These are phyloP conservation scores for Meiosimyza decipiens DNA, from an alignment of 2,888 invertebrate genomes.

Conservation along the genomic window DNA sequence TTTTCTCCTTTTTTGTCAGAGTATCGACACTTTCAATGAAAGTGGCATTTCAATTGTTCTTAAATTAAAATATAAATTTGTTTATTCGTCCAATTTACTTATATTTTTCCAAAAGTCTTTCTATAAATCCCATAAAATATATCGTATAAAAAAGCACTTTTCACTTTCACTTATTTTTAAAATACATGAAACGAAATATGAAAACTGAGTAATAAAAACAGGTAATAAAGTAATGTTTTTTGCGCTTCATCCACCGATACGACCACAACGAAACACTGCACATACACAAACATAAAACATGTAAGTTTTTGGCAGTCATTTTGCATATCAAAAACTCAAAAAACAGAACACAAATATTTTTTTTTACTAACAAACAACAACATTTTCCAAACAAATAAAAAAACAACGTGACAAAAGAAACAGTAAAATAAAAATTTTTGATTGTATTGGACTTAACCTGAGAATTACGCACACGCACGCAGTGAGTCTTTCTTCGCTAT, in stretches of 20 bases:
- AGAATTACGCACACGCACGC: slow-evolving; percentile 68
- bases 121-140: too few species aligned
- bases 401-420: slow-evolving; percentile 10
- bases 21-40: too few species aligned
- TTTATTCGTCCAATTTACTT: too few species aligned
- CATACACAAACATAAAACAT: background rate
- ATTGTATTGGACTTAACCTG: slow-evolving; percentile 65
- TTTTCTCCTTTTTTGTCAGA: too few species aligned
- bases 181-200: too few species aligned
- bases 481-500: slow-evolving; percentile 62
- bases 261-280: background rate
- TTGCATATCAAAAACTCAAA: background rate
- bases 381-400: background rate
- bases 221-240: background rate
- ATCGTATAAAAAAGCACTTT: too few species aligned
- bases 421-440: slow-evolving; percentile 44
- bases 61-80: too few species aligned
- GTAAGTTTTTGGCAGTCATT: background rate
- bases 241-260: background rate
- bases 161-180: too few species aligned
- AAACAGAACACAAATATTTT: background rate
- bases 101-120: too few species aligned
- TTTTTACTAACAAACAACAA: background rate
- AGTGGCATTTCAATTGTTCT: too few species aligned
- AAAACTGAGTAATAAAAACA: too few species aligned